Evolutionary conservation across 2,888 invertebrate species (phyloP).

Genomic region (Cheiracanthium punctorium): DNA sequence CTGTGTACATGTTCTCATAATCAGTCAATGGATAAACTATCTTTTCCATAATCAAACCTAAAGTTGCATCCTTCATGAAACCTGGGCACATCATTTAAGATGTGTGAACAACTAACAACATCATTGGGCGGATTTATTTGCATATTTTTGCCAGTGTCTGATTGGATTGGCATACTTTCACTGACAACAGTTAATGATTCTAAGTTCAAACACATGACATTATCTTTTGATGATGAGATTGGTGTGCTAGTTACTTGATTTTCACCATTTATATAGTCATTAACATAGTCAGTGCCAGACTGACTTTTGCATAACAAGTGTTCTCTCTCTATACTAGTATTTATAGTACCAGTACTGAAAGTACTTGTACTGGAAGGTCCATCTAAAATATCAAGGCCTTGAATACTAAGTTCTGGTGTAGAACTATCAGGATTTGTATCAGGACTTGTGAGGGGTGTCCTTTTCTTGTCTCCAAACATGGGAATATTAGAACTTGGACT

Average conservation of each 20-base stretch:
- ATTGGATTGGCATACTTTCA: slow-evolving; percentile 43
- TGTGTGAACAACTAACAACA: slow-evolving; percentile 56
- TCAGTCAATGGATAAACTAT: slow-evolving; percentile 54
- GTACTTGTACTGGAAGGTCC: slow-evolving; percentile 61
- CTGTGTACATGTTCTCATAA: too few species aligned
- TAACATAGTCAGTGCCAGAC: slow-evolving; percentile 33
- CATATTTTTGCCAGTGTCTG: slow-evolving; percentile 50
- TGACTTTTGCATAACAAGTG: slow-evolving; percentile 31
- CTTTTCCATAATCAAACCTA: slow-evolving; percentile 61
- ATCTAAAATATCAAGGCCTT: slow-evolving; percentile 57
- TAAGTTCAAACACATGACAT: slow-evolving; percentile 43
- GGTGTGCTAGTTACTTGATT: slow-evolving; percentile 54
- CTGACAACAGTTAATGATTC: slow-evolving; percentile 49
- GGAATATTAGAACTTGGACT: slow-evolving; percentile 57
- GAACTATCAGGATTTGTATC: slow-evolving; percentile 63
- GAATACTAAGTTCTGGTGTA: slow-evolving; percentile 56
- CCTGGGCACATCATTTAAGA: slow-evolving; percentile 55
- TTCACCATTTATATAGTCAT: slow-evolving; percentile 62
- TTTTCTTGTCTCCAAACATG: slow-evolving; percentile 62
- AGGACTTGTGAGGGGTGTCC: slow-evolving; percentile 58
- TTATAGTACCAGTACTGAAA: slow-evolving; percentile 47
- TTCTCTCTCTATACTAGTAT: slow-evolving; percentile 42
- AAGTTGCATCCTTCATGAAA: slow-evolving; percentile 60
- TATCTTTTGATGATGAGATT: slow-evolving; percentile 53
- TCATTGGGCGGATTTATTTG: slow-evolving; percentile 62